Base-by-base conservation (phyloP, 2,113 vertebrate genomes). In the Thamnaconus septentrionalis region DNA sequence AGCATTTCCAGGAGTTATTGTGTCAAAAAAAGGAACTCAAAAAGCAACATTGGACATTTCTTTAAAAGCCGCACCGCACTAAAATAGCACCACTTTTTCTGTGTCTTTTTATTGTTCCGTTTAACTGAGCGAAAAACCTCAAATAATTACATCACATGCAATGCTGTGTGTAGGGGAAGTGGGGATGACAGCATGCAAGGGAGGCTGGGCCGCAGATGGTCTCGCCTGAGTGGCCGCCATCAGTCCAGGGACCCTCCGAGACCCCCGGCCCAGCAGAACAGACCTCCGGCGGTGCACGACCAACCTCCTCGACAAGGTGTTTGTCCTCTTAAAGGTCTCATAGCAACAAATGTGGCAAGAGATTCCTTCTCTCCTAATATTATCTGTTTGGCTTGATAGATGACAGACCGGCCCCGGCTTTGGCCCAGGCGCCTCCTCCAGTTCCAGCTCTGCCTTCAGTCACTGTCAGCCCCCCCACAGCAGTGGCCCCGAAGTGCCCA, bases 121-220 rank as follows among this genome's bases (percentile, higher is more conserved):
- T 31, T 18, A 18, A 65, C 49, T 50, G 47, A 39, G 4, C 41
- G 41, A 9, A 5, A 1, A 64, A 51, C 6, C 48, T 46, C 11
- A 41, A 43, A 11, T 52, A 3, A 4, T 8, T 1, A 45, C n/a
- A 3, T 46, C 7, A 4, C 41, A 1, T 1, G 0, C 53, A 10
- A 51, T 45, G 69, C 41, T 3, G 3, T 12, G 54, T 75, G 56
- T 42, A 90, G 89, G 41, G 87, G 77, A n/a, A 82, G 55, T 18
- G 87, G 85, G 4, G 90, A 92, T 3, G 91, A 93, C 59, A 66
- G 73, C 4, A 63, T 74, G 0, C 41, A 72, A 0, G 81, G 88
- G 42, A 89, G 88, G 74, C 76, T 91, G 57, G 85, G 85, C 49
- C 83, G 86, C 3, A 86, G 81, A 45, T 70, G 92, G 52, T 92